phyloP scores from a whole-genome alignment of 37 sponge, comb jelly and placozoan species.

The Amphimedon queenslandica region DNA sequence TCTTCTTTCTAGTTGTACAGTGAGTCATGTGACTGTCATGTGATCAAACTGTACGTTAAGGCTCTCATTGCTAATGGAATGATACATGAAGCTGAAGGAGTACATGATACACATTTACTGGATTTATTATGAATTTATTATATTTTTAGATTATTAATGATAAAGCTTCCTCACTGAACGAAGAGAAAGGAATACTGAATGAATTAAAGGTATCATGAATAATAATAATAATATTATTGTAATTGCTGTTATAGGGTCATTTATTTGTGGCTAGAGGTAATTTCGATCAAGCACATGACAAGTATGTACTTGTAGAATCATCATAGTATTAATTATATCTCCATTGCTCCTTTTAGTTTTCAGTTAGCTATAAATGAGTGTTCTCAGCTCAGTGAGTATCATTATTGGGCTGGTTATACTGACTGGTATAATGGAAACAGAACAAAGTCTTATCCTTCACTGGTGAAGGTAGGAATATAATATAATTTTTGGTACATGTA shows the following conservation, averaged over 20 bases:
- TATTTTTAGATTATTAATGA: no score
- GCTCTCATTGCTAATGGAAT: slow-evolving; percentile 13
- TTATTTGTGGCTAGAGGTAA: not conserved
- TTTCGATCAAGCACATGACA: not conserved
- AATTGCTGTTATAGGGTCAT: not conserved
- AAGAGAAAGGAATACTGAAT: not conserved
- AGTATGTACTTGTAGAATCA: not conserved
- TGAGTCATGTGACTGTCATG: slow-evolving; percentile 33
- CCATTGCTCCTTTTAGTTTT: not conserved
- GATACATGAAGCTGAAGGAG: slow-evolving; percentile 6
- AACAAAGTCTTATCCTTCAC: not conserved
- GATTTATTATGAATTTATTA: not conserved
- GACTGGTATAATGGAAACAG: not conserved
- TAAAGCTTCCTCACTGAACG: no score
- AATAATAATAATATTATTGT: not conserved
- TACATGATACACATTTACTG: not conserved
- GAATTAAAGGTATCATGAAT: not conserved
- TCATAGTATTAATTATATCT: not conserved
- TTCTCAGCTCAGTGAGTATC: not conserved
- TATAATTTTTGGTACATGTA: no score
- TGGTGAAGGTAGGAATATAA: not conserved
- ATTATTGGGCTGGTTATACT: not conserved
- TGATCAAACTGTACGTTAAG: slow-evolving; percentile 11
- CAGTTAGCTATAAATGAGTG: not conserved
- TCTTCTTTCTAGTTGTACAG: not conserved